These are phyloP conservation scores for Andrena dorsata DNA, from an alignment of 2,888 invertebrate genomes.

Conservation along the genomic window DNA sequence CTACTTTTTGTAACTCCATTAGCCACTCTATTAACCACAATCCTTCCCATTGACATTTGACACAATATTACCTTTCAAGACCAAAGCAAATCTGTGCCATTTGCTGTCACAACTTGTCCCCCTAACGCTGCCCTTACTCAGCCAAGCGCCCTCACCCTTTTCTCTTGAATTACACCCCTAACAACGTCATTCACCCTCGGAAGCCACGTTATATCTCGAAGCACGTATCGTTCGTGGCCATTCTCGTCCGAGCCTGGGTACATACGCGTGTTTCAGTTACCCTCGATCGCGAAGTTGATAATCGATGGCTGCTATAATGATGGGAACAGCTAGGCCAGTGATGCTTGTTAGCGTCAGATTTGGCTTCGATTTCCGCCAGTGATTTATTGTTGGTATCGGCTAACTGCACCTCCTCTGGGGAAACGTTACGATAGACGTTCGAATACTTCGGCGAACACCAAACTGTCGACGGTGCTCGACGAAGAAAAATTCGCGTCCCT, in stretches of 20 bases:
- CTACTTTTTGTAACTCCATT: too few relatives aligned
- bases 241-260: neutral
- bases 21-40: too few relatives aligned
- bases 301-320: conserved; percentile 47
- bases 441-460: conserved; percentile 1
- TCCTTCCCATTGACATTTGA: too few relatives aligned
- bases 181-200: neutral
- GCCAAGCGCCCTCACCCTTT: neutral
- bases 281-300: conserved; percentile 41
- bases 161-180: neutral
- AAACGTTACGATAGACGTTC: neutral
- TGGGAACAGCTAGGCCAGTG: conserved; percentile 29
- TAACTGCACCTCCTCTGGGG: conserved; percentile 13
- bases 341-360: conserved; percentile 56
- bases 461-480: neutral
- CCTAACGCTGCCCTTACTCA: too few relatives aligned
- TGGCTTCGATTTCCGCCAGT: conserved; percentile 41
- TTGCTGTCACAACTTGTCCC: too few relatives aligned
- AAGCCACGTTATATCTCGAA: neutral
- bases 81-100: too few relatives aligned
- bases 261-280: conserved; percentile 14
- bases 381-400: conserved; percentile 46
- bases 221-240: conserved; percentile 31
- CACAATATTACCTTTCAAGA: too few relatives aligned
- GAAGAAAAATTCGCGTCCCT: neutral